Evolutionary conservation across 2,797 vertebrate genomes (phyloP).

Genomic region (Caiman crocodilus): DNA sequence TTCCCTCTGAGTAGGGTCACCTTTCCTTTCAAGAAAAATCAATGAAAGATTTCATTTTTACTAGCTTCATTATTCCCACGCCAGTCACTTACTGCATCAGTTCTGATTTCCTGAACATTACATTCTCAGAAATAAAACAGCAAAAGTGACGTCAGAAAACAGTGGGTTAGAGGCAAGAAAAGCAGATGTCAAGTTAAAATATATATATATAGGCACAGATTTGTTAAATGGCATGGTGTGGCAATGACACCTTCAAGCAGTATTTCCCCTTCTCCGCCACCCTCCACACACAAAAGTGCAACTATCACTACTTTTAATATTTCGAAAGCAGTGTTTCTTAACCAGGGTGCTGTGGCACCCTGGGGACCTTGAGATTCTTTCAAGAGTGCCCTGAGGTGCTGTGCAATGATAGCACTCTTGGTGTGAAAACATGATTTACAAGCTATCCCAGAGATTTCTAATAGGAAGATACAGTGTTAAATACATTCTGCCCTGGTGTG

Average conservation of each 20-base stretch:
- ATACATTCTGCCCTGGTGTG: too few relatives aligned
- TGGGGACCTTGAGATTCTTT: too few relatives aligned
- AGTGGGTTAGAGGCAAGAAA: neutral
- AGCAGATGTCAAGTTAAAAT: constrained; percentile 34
- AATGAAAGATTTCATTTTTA: constrained; percentile 63
- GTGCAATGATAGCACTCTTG: too few relatives aligned
- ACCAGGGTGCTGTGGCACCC: too few relatives aligned
- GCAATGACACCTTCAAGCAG: constrained; percentile 16
- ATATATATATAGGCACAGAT: constrained; percentile 2
- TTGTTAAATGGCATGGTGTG: constrained; percentile 41
- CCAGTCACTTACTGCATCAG: constrained; percentile 1
- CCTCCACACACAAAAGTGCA: constrained; percentile 1
- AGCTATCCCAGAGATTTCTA: too few relatives aligned
- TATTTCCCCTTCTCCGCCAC: neutral
- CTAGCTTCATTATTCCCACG: neutral
- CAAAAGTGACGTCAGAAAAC: constrained; percentile 29
- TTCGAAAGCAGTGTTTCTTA: neutral
- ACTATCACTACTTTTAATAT: neutral
- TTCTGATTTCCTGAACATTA: constrained; percentile 27
- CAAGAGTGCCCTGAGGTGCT: too few relatives aligned
- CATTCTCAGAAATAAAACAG: constrained; percentile 43
- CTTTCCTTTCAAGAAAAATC: constrained; percentile 68
- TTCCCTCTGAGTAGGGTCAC: constrained; percentile 57
- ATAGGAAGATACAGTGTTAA: too few relatives aligned
- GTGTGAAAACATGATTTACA: too few relatives aligned